Base-by-base conservation (phyloP, 2,888 invertebrate species). In the Lathronympha strigana region DNA sequence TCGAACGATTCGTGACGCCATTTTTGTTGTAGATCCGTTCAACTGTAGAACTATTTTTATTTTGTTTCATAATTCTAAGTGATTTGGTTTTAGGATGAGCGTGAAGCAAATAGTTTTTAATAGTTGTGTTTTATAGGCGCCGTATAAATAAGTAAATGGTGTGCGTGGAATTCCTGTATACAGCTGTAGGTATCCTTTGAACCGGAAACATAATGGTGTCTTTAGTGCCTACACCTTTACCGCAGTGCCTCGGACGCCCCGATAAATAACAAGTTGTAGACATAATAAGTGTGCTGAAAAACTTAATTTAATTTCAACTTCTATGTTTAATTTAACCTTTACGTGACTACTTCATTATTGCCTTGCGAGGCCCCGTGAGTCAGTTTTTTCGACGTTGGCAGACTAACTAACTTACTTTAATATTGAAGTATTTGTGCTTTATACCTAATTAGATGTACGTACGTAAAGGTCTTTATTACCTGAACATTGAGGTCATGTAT, bases 1-100 rank as follows among this genome's bases (percentile, higher is more conserved):
- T 75, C 70, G 76, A 78, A 75, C 75, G 74, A 81, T 79, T 85
- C 78, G 84, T 79, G 79, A 82, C 80, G 82, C 76, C 77, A 72
- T 78, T 77, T 76, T 77, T 71, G 73, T 71, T 69, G 66, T 73
- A 71, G 74, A 72, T 75, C 70, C 66, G 57, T 62, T 70, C 76
- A 78, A 73, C 76, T 74, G 72, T 75, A 33, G 40, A 49, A 54
- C 53, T 47, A 51, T 61, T 64, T 63, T 54, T 54, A 38, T 38
- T 45, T 64, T 49, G 61, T 54, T 45, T 66, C 61, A 66, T 66
- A 66, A 54, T 54, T 54, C 6, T 66, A 66, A 53, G 66, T 66
- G 66, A 66, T 61, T 66, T 61, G 53, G 66, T 54, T 66, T 61
- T 66, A 40, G 61, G 54, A 61, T 54, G 47, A 49, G 60, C 66